Evolutionary conservation across 2,113 vertebrate genomes (phyloP).

Genomic region (cat (Felis catus)): F.catus_Fca126_mat1.0 CM031428.1:60960001-60960500

Average conservation of each 20-base stretch:
- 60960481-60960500: slow-evolving; percentile 80
- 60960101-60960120: background rate
- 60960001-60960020: background rate
- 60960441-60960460: slow-evolving; percentile 65
- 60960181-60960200: background rate
- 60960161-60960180: background rate
- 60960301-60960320: background rate
- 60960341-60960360: background rate
- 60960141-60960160: background rate
- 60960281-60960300: background rate
- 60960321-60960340: background rate
- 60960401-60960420: slow-evolving; percentile 77
- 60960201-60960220: background rate
- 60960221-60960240: background rate
- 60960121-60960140: background rate
- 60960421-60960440: slow-evolving; percentile 81
- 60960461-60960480: background rate
- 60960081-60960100: slow-evolving; percentile 25
- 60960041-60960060: background rate
- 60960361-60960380: slow-evolving; percentile 62
- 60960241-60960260: background rate
- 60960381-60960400: slow-evolving; percentile 80
- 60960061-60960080: background rate
- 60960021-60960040: background rate
- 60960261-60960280: background rate